phyloP scores from a whole-genome alignment of 2,888 invertebrate species.

The Salpingus planirostris region DNA sequence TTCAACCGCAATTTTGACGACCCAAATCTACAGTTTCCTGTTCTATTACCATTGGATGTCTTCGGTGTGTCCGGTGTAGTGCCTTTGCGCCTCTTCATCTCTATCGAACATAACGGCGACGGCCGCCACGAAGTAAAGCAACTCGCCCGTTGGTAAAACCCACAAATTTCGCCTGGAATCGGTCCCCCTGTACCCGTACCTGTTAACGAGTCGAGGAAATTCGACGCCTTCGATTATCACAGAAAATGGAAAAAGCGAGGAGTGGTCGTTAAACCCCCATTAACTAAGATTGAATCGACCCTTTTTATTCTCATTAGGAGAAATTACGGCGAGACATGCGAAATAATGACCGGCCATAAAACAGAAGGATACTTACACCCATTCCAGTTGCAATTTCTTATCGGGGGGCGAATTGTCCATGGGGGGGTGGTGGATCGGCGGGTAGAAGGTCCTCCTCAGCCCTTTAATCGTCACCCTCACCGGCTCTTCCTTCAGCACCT shows the following conservation, averaged over 20 bases:
- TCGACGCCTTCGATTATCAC: no score
- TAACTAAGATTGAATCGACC: conserved; percentile 10
- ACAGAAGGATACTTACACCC: conserved; percentile 81
- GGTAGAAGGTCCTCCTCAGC: conserved; percentile 74
- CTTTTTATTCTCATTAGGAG: conserved; percentile 9
- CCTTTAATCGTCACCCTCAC: conserved; percentile 76
- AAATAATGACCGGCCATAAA: conserved; percentile 4
- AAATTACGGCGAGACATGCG: conserved; percentile 16
- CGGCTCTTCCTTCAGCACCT: conserved; percentile 79
- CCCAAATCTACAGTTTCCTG: no score
- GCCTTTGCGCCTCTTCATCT: conserved; percentile 78
- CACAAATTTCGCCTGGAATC: conserved; percentile 85
- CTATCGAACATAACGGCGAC: conserved; percentile 83
- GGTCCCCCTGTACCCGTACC: conserved; percentile 88
- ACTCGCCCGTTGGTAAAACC: conserved; percentile 88
- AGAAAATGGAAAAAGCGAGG: no score
- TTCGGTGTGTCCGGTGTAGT: conserved; percentile 86
- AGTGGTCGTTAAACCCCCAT: conserved; percentile 14
- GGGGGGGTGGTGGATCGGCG: conserved; percentile 76
- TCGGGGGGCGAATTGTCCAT: conserved; percentile 81
- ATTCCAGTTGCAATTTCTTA: conserved; percentile 80
- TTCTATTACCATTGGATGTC: conserved; percentile 90
- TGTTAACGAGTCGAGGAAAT: no score
- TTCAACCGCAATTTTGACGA: no score
- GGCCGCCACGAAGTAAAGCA: conserved; percentile 87